Percentiles rank a stretch among this genome's conserved stretches.
Evolutionary conservation across 1,140 invertebrate genomes (phyloP).

Genomic region (Lepidurus arcticus): DNA sequence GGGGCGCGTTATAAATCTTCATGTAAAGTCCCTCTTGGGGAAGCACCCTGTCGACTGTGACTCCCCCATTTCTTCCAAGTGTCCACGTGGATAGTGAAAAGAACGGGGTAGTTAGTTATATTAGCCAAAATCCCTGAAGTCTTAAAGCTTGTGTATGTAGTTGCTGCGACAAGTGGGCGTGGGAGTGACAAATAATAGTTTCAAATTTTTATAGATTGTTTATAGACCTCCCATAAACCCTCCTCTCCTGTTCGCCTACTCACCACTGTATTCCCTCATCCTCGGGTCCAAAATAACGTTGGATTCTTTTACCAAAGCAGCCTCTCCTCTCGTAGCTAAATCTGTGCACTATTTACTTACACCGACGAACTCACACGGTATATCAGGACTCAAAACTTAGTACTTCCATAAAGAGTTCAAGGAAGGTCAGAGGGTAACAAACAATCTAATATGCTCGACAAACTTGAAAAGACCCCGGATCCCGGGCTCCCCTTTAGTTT

Average conservation of each 20-base stretch:
- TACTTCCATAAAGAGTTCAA: no score
- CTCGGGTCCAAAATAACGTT: no score
- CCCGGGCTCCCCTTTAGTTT: not conserved
- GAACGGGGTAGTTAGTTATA: not conserved
- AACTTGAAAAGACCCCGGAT: not conserved
- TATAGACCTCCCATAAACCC: slow-evolving; percentile 10
- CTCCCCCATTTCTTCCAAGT: no score
- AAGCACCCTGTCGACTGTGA: not conserved
- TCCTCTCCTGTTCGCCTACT: no score
- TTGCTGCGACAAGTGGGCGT: not conserved
- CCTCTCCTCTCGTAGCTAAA: no score
- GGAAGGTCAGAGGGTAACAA: not conserved
- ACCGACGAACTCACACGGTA: no score
- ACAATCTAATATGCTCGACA: not conserved
- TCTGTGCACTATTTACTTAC: no score
- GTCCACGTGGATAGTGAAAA: not conserved
- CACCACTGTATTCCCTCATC: no score
- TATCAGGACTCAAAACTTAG: no score
- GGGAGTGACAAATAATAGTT: slow-evolving; percentile 22
- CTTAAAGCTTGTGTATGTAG: no score
- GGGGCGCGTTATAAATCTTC: not conserved
- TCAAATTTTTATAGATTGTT: not conserved
- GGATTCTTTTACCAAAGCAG: no score
- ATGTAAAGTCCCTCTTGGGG: not conserved
- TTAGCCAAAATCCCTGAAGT: no score